Evolutionary conservation across 2,113 vertebrate genomes (phyloP), one percentile per base, ranked within the genome.

Genomic region (Percina caprodes): DNA sequence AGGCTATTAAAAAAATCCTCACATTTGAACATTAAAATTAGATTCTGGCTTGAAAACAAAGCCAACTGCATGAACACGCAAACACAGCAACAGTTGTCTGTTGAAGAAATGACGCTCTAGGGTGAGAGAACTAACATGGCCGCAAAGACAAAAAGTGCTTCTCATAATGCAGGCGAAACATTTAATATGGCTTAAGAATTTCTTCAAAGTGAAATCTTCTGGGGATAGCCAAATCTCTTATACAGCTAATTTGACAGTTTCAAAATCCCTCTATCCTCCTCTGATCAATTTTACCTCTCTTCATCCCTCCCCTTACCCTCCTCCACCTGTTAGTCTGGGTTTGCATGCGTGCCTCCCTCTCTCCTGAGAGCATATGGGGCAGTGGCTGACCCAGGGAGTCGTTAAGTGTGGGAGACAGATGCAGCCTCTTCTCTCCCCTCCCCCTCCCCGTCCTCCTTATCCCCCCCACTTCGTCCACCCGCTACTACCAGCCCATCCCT

Each of bases 341-440:
- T 6, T 74, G 83, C 62, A 76, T 84, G 86, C 88, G 69, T 77
- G 86, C 74, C 74, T 88, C 85, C 86, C 80, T 86, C 88, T 87
- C 91, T 91, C 90, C 90, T 89, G 79, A 82, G 89, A 94, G 92
- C 94, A 94, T 92, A 95, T 95, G 94, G 94, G 78, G 87, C 84
- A 39, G 91, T 70, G 85, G 88, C 88, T 90, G 88, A 92, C 90
- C 85, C 81, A 51, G 92, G 85, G 90, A 94, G 92, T 92, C 91
- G 91, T 92, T 92, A 90, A 88, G 87, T 85, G 77, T 63, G 10
- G 72, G 91, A 80, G 93, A 94, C 93, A 95, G 94, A 94, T 94
- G 94, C 93, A 92, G 74, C 88, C 81, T 74, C 89, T 72, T 58
- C 76, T 48, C 45, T 23, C 75, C 63, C 71, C 62, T 12, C 72